Conservation (phyloP, 2,113 vertebrate species). For the Misgurnus mizolepis region DNA sequence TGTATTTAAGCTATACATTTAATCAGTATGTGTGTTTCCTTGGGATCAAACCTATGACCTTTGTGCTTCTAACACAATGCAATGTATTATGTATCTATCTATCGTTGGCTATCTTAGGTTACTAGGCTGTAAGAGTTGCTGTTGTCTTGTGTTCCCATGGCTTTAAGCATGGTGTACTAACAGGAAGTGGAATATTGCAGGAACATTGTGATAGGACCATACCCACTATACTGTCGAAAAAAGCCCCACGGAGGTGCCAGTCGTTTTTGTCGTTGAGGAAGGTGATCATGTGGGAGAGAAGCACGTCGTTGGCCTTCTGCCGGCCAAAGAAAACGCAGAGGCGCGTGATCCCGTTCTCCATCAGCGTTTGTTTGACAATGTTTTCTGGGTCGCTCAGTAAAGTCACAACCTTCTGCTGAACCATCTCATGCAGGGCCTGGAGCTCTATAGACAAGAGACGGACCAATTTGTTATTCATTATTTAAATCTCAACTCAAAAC, state of each 20-base stretch:
- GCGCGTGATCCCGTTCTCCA: conserved; percentile 98
- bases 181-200: not conserved
- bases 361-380: conserved; percentile 95
- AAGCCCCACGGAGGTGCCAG: conserved; percentile 97
- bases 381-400: conserved; percentile 96
- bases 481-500: not conserved
- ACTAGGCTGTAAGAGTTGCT: too few species aligned
- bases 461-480: not conserved
- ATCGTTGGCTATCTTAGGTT: too few species aligned
- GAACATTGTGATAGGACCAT: conserved; percentile 55
- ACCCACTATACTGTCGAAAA: conserved; percentile 99
- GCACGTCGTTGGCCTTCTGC: conserved; percentile 97
- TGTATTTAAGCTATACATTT: not conserved
- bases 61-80: too few species aligned
- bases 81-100: too few species aligned
- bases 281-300: conserved; percentile 98
- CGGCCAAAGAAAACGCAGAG: conserved; percentile 97
- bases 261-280: conserved; percentile 99
- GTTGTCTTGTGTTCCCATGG: too few species aligned
- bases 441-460: conserved; percentile 76
- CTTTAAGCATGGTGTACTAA: too few species aligned
- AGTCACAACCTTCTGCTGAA: conserved; percentile 99
- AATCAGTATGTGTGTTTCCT: too few species aligned
- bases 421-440: conserved; percentile 98
- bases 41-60: too few species aligned